A percentile compares a stretch with the other conserved stretches of the same genome.
These are phyloP conservation scores for Macrochelys suwanniensis DNA, from an alignment of 2,797 vertebrate species.

Conservation along the genomic window DNA sequence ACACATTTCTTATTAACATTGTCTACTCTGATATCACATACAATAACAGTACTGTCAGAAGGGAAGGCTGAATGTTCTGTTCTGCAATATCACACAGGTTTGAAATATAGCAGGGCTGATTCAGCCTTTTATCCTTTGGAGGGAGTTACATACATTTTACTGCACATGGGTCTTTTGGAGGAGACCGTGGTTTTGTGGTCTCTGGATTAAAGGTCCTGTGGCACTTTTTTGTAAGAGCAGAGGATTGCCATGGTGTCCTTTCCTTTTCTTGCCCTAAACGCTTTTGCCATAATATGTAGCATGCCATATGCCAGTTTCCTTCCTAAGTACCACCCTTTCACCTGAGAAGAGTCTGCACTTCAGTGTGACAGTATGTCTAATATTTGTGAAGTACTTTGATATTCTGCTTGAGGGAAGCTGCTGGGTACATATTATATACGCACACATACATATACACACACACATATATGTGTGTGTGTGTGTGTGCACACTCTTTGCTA, in stretches of 20 bases:
- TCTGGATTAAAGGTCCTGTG: neutral
- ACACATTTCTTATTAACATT: too few species aligned
- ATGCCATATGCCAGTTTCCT: neutral
- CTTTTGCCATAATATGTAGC: neutral
- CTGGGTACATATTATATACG: neutral
- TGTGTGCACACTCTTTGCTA: too few species aligned
- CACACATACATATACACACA: too few species aligned
- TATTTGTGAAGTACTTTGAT: neutral
- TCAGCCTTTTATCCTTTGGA: fast-evolving
- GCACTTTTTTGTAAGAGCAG: neutral
- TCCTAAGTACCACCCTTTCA: neutral
- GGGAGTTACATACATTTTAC: neutral
- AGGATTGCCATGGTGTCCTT: fast-evolving
- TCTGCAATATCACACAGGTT: neutral
- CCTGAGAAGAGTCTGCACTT: fast-evolving
- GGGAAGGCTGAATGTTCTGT: neutral
- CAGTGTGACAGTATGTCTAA: neutral
- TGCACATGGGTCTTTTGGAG: neutral
- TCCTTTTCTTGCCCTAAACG: fast-evolving
- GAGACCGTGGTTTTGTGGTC: neutral
- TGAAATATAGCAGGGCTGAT: neutral
- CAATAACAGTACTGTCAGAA: fast-evolving
- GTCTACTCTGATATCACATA: too few species aligned
- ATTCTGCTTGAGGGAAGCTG: neutral
- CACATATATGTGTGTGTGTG: too few species aligned